Evolutionary conservation across 2,797 vertebrate species (phyloP), one percentile per base, ranked within the genome.

Genomic region (Schizopygopsis pylzovi): DNA sequence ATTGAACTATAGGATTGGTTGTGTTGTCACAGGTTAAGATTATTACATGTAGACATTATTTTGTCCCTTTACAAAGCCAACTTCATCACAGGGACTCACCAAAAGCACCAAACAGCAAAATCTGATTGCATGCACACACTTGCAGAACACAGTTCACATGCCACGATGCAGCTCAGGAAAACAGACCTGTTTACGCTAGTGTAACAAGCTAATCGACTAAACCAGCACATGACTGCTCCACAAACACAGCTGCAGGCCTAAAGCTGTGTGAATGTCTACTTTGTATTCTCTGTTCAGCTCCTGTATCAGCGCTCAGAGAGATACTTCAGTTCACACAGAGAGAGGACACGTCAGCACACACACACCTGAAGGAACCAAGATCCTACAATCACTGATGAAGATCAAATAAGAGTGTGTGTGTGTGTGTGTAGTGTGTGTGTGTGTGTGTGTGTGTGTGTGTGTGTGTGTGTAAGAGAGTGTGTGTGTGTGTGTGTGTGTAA

Each of bases 91-190:
- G 11, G 33, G 20, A 59, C 33, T 37, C 28, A 56, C 10, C 6
- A 39, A n/a, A 77, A 1, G 22, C 6, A 59, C 11, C 52, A 59
- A 22, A 15, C 13, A 8, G 37, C 33, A 16, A 59, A 39, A 56
- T 4, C 49, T 39, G 33, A 33, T 33, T 33, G 12, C 59, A 63
- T 20, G 22, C 56, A 59, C 56, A 59, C 54, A n/a, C 45, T 72
- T 61, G 33, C 12, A 67, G 63, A 20, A 82, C 28, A 82, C 8
- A 16, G 82, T 22, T 43, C 25, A 3, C 12, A 43, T n/a, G 65
- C 82, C 75, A 81, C n/a, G 52, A 79, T 83, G 72, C 82, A 70
- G 28, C 15, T 43, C 43, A 67, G 54, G 45, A 82, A 78, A 83
- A 67, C 68, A 47, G 59, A 25, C 56, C n/a, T 47, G 73, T 59